These are phyloP conservation scores for Toxotes chatareus DNA, from an alignment of 2,113 vertebrate species.

Conservation along the genomic window DNA sequence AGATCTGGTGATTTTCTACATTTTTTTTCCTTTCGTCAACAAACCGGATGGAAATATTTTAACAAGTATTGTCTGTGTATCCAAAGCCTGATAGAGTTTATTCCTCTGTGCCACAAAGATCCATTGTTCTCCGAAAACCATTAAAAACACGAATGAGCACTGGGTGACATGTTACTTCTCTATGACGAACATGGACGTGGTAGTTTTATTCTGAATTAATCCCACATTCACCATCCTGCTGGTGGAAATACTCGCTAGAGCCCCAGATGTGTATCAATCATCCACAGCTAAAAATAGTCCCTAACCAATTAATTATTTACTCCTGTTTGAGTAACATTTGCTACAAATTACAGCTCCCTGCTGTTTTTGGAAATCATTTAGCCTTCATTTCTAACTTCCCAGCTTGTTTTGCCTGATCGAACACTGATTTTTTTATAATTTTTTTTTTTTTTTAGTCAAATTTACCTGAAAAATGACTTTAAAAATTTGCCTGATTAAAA, in stretches of 20 bases:
- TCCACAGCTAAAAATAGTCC: conserved; percentile 11
- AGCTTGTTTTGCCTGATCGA: too few relatives aligned
- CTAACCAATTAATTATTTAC: neutral
- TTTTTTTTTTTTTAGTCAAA: neutral
- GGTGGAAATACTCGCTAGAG: neutral
- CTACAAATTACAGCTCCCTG: neutral
- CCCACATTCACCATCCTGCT: neutral
- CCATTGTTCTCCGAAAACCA: neutral
- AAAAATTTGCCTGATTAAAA: too few relatives aligned
- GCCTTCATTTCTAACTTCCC: neutral
- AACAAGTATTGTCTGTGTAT: too few relatives aligned
- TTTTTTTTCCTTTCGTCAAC: neutral
- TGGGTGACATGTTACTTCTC: neutral
- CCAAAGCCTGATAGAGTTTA: neutral
- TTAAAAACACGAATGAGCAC: too few relatives aligned
- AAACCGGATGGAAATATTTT: neutral
- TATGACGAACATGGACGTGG: neutral
- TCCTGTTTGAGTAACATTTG: neutral
- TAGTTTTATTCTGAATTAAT: too few relatives aligned
- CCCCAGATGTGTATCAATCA: neutral
- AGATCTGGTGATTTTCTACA: neutral
- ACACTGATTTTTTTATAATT: too few relatives aligned
- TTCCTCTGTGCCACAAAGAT: neutral
- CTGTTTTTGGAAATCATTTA: neutral
- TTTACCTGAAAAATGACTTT: neutral